phyloP scores from a whole-genome alignment of 2,113 vertebrate genomes.

The Coptodon rendalli region DNA sequence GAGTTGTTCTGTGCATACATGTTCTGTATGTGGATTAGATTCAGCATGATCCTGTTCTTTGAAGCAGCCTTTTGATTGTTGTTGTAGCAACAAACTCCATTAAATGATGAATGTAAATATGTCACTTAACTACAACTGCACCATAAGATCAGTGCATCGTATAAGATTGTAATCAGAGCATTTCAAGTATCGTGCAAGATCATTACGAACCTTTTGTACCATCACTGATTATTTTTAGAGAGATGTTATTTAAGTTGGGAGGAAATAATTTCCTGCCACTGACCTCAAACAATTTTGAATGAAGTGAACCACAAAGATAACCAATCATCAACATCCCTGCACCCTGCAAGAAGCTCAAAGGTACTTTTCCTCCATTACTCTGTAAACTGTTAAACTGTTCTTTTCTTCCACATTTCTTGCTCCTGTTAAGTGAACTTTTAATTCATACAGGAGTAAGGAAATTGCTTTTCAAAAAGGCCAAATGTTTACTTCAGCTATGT shows the following conservation, averaged over 20 bases:
- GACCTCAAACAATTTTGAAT: not conserved
- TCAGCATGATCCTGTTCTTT: not conserved
- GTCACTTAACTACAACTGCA: not conserved
- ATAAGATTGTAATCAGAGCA: not conserved
- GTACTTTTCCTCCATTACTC: not conserved
- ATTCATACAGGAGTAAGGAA: not conserved
- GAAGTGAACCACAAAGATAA: not conserved
- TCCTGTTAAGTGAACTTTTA: not conserved
- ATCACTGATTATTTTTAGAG: not conserved
- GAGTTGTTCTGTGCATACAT: not conserved
- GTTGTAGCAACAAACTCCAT: not conserved
- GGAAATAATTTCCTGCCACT: not conserved
- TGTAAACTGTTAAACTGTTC: not conserved
- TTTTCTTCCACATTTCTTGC: not conserved
- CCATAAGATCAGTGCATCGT: not conserved
- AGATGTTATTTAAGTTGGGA: not conserved
- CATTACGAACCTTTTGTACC: not conserved
- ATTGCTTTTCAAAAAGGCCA: not conserved
- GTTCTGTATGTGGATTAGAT: not conserved
- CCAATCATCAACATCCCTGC: not conserved
- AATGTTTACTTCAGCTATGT: not conserved
- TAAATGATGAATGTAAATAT: not conserved
- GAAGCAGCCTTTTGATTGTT: not conserved
- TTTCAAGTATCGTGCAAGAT: not conserved
- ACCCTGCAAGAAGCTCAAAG: not conserved